Evolutionary conservation across 2,888 invertebrate species (phyloP).

Genomic region (Leptinotarsa peninsularis): DNA sequence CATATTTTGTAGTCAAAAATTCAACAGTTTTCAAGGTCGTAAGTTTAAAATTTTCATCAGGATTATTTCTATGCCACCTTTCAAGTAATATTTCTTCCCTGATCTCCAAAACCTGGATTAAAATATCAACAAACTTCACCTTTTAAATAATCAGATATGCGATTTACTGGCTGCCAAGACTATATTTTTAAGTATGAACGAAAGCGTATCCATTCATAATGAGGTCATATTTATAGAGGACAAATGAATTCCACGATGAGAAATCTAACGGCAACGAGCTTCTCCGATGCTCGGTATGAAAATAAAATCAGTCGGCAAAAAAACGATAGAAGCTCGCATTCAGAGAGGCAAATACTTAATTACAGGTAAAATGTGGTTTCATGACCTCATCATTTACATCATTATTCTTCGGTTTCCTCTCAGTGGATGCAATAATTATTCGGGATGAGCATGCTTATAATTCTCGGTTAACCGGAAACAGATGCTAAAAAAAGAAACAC

Average conservation of each 20-base stretch:
- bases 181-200: too few relatives aligned
- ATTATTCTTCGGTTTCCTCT: slow-evolving; percentile 1
- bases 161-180: too few relatives aligned
- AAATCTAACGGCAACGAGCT: slow-evolving; percentile 7
- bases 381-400: slow-evolving; percentile 18
- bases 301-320: slow-evolving; percentile 13
- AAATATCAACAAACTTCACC: too few relatives aligned
- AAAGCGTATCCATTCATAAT: not conserved
- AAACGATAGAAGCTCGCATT: not conserved
- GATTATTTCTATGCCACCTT: too few relatives aligned
- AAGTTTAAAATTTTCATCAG: too few relatives aligned
- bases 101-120: too few relatives aligned
- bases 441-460: not conserved
- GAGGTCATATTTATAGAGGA: slow-evolving; percentile 15
- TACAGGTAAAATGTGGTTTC: slow-evolving; percentile 12
- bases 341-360: slow-evolving; percentile 5
- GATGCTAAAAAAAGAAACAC: not conserved
- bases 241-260: not conserved
- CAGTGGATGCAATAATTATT: slow-evolving; percentile 1
- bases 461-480: slow-evolving; percentile 6
- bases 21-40: too few relatives aligned
- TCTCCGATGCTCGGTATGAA: slow-evolving; percentile 1
- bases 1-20: too few relatives aligned
- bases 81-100: too few relatives aligned
- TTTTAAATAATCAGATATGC: too few relatives aligned